phyloP scores from a whole-genome alignment of 1,140 invertebrate species.

The Rhyacophila brunnea region DNA sequence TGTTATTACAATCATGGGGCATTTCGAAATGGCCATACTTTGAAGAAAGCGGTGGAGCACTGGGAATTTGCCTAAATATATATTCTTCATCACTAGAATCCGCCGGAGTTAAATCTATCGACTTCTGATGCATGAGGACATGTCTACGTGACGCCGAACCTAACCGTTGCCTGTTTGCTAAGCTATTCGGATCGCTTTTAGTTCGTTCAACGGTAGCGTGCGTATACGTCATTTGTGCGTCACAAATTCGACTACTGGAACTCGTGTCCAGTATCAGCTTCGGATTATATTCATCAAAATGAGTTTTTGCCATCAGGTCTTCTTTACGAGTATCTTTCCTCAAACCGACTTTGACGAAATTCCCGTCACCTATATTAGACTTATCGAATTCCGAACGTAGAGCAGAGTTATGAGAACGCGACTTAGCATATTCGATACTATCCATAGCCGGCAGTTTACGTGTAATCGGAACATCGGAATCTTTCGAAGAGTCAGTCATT shows the following conservation, averaged over 20 bases:
- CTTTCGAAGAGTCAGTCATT: slow-evolving; percentile 56
- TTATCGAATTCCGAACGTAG: slow-evolving; percentile 62
- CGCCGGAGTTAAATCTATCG: slow-evolving; percentile 78
- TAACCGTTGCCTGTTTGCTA: slow-evolving; percentile 66
- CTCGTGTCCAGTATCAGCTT: slow-evolving; percentile 53
- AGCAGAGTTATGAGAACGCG: slow-evolving; percentile 47
- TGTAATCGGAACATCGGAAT: slow-evolving; percentile 54
- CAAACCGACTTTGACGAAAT: slow-evolving; percentile 45
- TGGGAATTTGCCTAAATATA: slow-evolving; percentile 68
- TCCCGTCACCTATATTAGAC: slow-evolving; percentile 42
- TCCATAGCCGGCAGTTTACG: slow-evolving; percentile 54
- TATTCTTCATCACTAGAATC: slow-evolving; percentile 79
- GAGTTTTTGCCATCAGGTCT: slow-evolving; percentile 62
- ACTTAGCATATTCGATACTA: slow-evolving; percentile 56
- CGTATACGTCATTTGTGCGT: slow-evolving; percentile 50
- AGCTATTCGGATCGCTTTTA: slow-evolving; percentile 79
- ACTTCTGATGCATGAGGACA: slow-evolving; percentile 82
- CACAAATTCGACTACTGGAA: slow-evolving; percentile 51
- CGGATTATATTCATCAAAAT: slow-evolving; percentile 63
- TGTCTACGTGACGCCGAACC: slow-evolving; percentile 70
- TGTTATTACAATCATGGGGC: slow-evolving; percentile 41
- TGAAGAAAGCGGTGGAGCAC: slow-evolving; percentile 64
- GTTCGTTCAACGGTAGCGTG: slow-evolving; percentile 77
- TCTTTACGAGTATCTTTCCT: slow-evolving; percentile 60
- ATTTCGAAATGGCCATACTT: slow-evolving; percentile 68